Percentiles rank a stretch among this genome's conserved stretches.
phyloP scores from a whole-genome alignment of 1,140 invertebrate genomes.

The Aphaenogaster rudis region DNA sequence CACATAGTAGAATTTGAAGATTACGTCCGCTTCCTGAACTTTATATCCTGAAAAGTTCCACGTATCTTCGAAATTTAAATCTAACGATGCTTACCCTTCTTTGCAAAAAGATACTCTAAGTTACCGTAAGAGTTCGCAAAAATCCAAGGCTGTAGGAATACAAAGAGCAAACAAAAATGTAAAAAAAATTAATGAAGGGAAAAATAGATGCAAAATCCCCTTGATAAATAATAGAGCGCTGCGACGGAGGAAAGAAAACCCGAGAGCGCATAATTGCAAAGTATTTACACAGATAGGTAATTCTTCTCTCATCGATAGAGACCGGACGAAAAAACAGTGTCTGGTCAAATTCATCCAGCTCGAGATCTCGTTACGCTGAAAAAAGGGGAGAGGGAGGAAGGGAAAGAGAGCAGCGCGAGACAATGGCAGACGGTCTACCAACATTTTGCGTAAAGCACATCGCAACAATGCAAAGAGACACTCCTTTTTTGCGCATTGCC shows the following conservation, averaged over 20 bases:
- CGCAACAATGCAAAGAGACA: not conserved
- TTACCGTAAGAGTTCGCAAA: slow-evolving; percentile 70
- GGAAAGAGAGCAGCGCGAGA: slow-evolving; percentile 60
- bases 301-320: slow-evolving; percentile 44
- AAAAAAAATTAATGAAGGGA: slow-evolving; percentile 43
- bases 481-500: not conserved
- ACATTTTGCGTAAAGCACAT: slow-evolving; percentile 45
- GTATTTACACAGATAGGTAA: slow-evolving; percentile 76
- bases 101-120: slow-evolving; percentile 75
- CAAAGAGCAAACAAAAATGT: slow-evolving; percentile 64
- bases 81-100: slow-evolving; percentile 78
- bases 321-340: slow-evolving; percentile 58
- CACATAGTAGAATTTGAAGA: slow-evolving; percentile 69
- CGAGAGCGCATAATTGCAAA: slow-evolving; percentile 61
- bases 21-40: slow-evolving; percentile 72
- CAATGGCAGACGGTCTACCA: slow-evolving; percentile 41
- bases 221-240: slow-evolving; percentile 55
- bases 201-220: slow-evolving; percentile 62
- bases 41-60: slow-evolving; percentile 64
- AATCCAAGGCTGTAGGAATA: slow-evolving; percentile 80
- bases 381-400: slow-evolving; percentile 72
- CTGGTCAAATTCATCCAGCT: slow-evolving; percentile 77
- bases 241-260: slow-evolving; percentile 50
- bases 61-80: slow-evolving; percentile 66
- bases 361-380: slow-evolving; percentile 80